Evolutionary conservation across 37 sponge, comb jelly and placozoan genomes (phyloP), one percentile per base, ranked within the genome.

Genomic region (Spongia lamella): DNA sequence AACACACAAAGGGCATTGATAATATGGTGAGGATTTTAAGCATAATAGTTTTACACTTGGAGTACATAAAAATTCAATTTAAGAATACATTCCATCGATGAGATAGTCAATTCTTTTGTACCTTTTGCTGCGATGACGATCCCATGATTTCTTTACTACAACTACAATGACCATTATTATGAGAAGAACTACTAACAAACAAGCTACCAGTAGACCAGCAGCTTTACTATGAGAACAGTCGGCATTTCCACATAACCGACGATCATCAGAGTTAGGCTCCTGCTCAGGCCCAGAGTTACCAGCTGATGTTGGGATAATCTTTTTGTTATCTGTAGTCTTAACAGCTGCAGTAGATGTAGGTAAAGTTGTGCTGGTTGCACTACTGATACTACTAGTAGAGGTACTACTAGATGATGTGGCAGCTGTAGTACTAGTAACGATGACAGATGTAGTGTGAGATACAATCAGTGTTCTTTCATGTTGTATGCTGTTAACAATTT

Each of bases 1-100:
- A n/a, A n/a, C n/a, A n/a, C n/a, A n/a, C n/a, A n/a, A n/a, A n/a
- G n/a, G n/a, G n/a, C n/a, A n/a, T n/a, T n/a, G n/a, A n/a, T n/a
- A n/a, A n/a, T n/a, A n/a, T n/a, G n/a, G n/a, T n/a, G n/a, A n/a
- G n/a, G n/a, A n/a, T n/a, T n/a, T n/a, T n/a, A n/a, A n/a, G n/a
- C n/a, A n/a, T n/a, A n/a, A n/a, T n/a, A n/a, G n/a, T n/a, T n/a
- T n/a, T n/a, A n/a, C n/a, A n/a, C n/a, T n/a, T n/a, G n/a, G n/a
- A n/a, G n/a, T n/a, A n/a, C n/a, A n/a, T n/a, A n/a, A n/a, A n/a
- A n/a, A n/a, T n/a, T n/a, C n/a, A 19, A 21, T 1, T 73, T 70
- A 90, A 17, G 91, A 81, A 70, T 90, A 90, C 91, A 90, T 90
- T 29, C 91, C 91, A 68, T 90, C 85, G 49, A 90, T 90, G 27